These are phyloP conservation scores for Rhea americana DNA, from an alignment of 2,113 vertebrate species.

Conservation along the genomic window DNA sequence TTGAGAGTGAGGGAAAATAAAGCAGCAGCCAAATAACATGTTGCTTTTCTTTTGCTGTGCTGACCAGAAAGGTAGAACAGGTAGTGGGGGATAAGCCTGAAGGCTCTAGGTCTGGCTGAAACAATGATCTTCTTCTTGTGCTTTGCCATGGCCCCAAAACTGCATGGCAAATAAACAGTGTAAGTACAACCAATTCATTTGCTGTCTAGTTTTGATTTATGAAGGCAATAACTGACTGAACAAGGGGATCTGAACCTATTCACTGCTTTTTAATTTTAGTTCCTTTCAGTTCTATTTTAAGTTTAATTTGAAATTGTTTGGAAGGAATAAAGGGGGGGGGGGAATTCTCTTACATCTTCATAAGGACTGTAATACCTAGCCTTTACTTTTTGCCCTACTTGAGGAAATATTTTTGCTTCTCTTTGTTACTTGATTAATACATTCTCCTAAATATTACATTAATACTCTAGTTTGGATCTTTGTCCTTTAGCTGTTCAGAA, in stretches of 20 bases:
- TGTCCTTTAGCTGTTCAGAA: background rate
- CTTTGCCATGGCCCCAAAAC: slow-evolving; percentile 12
- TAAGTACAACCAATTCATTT: slow-evolving; percentile 35
- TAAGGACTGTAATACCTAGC: background rate
- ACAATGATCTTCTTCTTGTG: slow-evolving; percentile 45
- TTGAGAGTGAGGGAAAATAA: background rate
- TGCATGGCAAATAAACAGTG: slow-evolving; percentile 24
- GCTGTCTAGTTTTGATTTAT: slow-evolving; percentile 59
- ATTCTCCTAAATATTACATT: background rate
- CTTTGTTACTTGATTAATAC: background rate
- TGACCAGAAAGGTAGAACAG: background rate
- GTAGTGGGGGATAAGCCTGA: background rate
- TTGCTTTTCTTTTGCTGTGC: slow-evolving; percentile 6
- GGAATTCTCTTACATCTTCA: background rate
- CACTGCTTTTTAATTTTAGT: slow-evolving; percentile 38
- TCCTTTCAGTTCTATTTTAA: slow-evolving; percentile 36
- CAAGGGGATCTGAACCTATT: slow-evolving; percentile 26
- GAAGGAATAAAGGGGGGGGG: background rate
- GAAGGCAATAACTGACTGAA: slow-evolving; percentile 21
- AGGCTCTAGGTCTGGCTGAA: background rate
- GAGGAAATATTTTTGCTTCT: background rate
- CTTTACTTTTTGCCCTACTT: background rate
- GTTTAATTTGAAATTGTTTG: slow-evolving; percentile 42
- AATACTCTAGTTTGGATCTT: background rate
- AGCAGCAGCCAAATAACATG: background rate